Base-by-base conservation (phyloP, 2,797 vertebrate genomes). In the Cryptoprocta ferox region DNA sequence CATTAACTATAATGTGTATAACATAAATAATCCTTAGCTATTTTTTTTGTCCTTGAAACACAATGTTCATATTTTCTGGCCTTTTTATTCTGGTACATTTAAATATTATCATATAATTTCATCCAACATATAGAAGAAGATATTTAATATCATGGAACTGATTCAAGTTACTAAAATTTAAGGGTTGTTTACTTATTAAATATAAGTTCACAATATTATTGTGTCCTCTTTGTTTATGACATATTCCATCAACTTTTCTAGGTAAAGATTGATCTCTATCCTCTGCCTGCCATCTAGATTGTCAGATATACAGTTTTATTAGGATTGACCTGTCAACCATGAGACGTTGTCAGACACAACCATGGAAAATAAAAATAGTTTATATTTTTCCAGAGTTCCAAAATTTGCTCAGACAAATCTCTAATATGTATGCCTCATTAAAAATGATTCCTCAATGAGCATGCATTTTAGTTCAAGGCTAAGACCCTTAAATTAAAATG, bases 231-330 rank as follows among this genome's bases (percentile, higher is more conserved):
- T 65, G 30, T 88, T 96, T 94, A 87, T 91, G 56, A 96, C 45
- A 93, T 37, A 82, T 93, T 84, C 71, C 45, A 86, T 97, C 96
- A 95, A 3, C 15, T 95, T 96, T 96, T 95, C 68, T 95, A 59
- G 12, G 32, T 42, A 50, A 89, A 97, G 92, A 97, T 89, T 98
- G 88, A 98, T 98, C 82, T 97, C 4, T 79, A 90, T 53, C 19
- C 4, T 98, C 65, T 93, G 39, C 66, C 88, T 96, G 89, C 76
- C 88, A 37, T 90, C 63, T 95, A 97, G 78, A 96, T 96, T 96
- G 94, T 68, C 95, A 98, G 78, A 97, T 89, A 73, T 63, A 79
- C 93, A 95, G 88, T 75, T 98, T 97, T 98, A 97, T 98, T 96
- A 97, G 50, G 71, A 98, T 95, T 98, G 93, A 97, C 87, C 70